Base-by-base conservation (phyloP, 2,888 invertebrate species). In the Spicauda simplicius region DNA sequence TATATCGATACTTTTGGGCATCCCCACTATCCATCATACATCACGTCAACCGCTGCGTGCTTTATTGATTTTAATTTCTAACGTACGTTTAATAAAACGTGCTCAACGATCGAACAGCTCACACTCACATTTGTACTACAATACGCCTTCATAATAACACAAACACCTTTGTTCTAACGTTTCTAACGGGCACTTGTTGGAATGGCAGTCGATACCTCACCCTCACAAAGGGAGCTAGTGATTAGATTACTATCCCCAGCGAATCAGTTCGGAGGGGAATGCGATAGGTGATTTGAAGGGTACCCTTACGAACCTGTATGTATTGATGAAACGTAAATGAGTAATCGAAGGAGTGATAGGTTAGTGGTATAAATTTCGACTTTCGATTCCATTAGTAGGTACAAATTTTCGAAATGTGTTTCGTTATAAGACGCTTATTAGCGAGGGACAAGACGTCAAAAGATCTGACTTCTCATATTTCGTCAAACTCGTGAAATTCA, bases 211-310 rank as follows among this genome's bases (percentile, higher is more conserved):
- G 60, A 63, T 59, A 69, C 68, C 53, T 66, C 56, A 64, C 71
- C 73, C 83, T 78, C 72, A 71, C 72, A 71, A 78, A 82, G 83
- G 84, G 77, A 80, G 79, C 72, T 76, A 20, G 72, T 80, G 84
- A 90, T 89, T 87, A 82, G 83, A 89, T 91, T 89, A 89, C 75
- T 77, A 73, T 73, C 84, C 87, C 88, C 79, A 77, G 64, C 66
- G 63, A 59, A 72, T 59, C 41, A 45, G 65, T 56, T 52, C 58
- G 66, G 62, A 50, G 60, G 69, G 71, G 69, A 66, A 59, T 55
- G 11, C 45, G 16, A 63, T 59, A 57, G 64, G 54, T 65, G 57
- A 68, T 68, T 66, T 54, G 48, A 64, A 67, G 64, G 66, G 66
- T 68, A 73, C 63, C 65, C 57, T 61, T 68, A 64, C 60, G 55